Conservation (phyloP, 2,797 vertebrate genomes). For the Rhinichthys osculus region DNA sequence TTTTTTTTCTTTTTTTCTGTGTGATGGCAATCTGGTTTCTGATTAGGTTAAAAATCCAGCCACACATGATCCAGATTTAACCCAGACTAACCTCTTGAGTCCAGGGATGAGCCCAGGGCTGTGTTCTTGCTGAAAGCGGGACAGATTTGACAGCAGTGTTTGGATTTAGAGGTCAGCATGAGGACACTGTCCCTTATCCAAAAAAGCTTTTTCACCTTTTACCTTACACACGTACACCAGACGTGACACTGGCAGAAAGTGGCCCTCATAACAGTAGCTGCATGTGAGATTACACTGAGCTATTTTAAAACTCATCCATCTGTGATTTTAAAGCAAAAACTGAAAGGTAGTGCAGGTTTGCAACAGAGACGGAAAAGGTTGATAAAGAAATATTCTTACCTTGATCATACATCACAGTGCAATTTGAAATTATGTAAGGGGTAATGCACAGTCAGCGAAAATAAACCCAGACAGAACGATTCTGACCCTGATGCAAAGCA, state of each 20-base stretch:
- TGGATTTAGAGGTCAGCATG: constrained; percentile 25
- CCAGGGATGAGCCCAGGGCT: constrained; percentile 15
- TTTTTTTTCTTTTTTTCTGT: background rate
- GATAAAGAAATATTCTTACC: background rate
- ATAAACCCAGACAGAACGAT: background rate
- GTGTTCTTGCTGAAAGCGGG: background rate
- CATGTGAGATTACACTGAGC: constrained; percentile 11
- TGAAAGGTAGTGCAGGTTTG: background rate
- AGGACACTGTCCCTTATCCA: constrained; percentile 10
- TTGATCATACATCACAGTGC: background rate
- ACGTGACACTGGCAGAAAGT: background rate
- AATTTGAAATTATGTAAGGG: background rate
- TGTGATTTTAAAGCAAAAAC: constrained; percentile 15
- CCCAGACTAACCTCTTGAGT: constrained; percentile 5
- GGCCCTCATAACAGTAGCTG: background rate
- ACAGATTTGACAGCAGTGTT: constrained; percentile 6
- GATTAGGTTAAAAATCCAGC: background rate
- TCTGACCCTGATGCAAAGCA: background rate
- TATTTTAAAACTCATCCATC: constrained; percentile 19
- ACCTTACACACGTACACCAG: background rate
- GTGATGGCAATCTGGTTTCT: background rate
- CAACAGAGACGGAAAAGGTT: background rate
- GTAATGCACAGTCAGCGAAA: background rate
- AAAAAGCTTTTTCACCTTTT: constrained; percentile 18
- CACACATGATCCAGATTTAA: constrained; percentile 1